These are phyloP conservation scores for Uropetala carovei DNA, from an alignment of 2,888 invertebrate species.

Conservation along the genomic window DNA sequence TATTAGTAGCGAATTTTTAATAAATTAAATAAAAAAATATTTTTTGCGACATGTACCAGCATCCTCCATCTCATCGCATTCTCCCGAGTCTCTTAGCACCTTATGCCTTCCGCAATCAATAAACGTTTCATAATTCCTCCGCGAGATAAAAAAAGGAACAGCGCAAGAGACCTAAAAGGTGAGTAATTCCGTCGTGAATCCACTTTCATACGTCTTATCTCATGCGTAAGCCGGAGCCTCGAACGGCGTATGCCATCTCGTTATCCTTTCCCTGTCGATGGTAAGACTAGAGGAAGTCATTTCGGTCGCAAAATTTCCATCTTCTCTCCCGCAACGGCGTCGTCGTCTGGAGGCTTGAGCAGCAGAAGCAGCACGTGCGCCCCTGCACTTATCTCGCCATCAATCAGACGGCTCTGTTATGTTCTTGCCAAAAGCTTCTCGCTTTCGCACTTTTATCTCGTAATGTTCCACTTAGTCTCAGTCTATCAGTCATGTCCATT, in stretches of 20 bases:
- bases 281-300: background rate
- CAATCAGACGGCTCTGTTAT: conserved; percentile 38
- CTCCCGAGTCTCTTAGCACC: no score
- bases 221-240: background rate
- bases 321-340: background rate
- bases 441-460: conserved; percentile 18
- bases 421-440: conserved; percentile 12
- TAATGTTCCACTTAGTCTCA: background rate
- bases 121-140: background rate
- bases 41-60: no score
- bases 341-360: background rate
- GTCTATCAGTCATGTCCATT: conserved; percentile 8
- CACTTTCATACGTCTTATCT: background rate
- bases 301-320: background rate
- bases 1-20: no score
- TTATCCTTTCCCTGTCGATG: background rate
- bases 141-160: background rate
- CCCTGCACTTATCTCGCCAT: conserved; percentile 34
- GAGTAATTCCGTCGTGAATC: background rate
- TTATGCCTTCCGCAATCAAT: no score
- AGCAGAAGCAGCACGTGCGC: background rate
- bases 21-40: no score
- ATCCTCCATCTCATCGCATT: no score
- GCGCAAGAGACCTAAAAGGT: background rate
- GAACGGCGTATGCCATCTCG: background rate